phyloP scores from a whole-genome alignment of 2,113 vertebrate genomes.

The Calonectris borealis region DNA sequence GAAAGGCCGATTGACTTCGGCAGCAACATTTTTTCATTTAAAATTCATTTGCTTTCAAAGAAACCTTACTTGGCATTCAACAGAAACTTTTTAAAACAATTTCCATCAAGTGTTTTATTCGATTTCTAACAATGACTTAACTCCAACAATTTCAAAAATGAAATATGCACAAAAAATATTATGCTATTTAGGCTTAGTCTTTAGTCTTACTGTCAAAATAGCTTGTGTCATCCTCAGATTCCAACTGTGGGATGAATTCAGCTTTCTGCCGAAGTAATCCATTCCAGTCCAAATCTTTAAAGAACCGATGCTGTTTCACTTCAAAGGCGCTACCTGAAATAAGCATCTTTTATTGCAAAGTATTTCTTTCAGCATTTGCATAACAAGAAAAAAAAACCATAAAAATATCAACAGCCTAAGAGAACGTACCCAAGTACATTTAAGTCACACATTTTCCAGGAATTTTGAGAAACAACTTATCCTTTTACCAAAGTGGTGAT shows the following conservation, averaged over 20 bases:
- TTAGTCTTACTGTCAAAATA: conserved; percentile 93
- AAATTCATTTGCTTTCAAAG: conserved; percentile 12
- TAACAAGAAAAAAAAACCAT: not conserved
- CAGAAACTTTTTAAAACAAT: not conserved
- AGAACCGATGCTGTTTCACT: conserved; percentile 96
- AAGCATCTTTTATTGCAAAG: conserved; percentile 23
- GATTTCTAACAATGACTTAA: not conserved
- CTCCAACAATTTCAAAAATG: not conserved
- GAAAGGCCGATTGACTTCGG: not conserved
- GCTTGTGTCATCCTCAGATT: conserved; percentile 97
- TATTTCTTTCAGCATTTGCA: conserved; percentile 8
- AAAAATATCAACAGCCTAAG: not conserved
- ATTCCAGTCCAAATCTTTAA: conserved; percentile 94
- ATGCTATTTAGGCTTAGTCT: not conserved
- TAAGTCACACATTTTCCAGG: not conserved
- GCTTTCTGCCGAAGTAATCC: conserved; percentile 97
- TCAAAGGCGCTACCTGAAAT: conserved; percentile 88
- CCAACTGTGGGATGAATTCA: conserved; percentile 96
- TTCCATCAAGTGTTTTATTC: not conserved
- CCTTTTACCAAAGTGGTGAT: not conserved
- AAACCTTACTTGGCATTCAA: not conserved
- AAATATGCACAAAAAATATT: not conserved
- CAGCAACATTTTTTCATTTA: not conserved
- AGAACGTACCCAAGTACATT: not conserved
- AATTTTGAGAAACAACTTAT: not conserved